Conservation (phyloP, 2,113 vertebrate genomes). For the Clarias macrocephalus region DNA sequence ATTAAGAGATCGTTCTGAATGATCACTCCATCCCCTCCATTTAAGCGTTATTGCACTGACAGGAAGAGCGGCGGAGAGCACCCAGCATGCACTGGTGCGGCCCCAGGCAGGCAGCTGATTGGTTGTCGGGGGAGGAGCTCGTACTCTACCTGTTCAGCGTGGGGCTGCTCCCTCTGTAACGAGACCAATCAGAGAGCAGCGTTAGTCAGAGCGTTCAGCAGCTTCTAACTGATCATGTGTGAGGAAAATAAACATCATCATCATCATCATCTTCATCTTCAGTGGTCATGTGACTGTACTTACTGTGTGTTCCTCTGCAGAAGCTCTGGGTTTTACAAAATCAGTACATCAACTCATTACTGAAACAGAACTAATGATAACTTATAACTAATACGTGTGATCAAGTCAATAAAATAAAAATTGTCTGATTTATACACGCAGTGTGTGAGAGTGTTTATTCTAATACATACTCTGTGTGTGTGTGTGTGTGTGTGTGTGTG, state of each 20-base stretch:
- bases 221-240: neutral
- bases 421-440: neutral
- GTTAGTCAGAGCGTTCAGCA: constrained; percentile 64
- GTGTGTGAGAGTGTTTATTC: too few species aligned
- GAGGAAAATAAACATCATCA: neutral
- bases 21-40: neutral
- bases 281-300: neutral
- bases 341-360: neutral
- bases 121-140: constrained; percentile 62
- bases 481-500: neutral
- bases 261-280: too few species aligned
- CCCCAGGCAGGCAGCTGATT: constrained; percentile 57
- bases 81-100: constrained; percentile 68
- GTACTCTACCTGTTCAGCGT: constrained; percentile 80
- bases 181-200: constrained; percentile 71
- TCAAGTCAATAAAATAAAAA: neutral
- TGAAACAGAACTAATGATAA: neutral
- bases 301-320: neutral
- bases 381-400: neutral
- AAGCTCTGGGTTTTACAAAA: neutral
- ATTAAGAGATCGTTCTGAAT: neutral
- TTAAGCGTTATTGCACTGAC: neutral
- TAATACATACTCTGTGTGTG: too few species aligned
- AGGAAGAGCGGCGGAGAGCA: constrained; percentile 54
- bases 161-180: constrained; percentile 80